Evolutionary conservation across 2,797 vertebrate species (phyloP), one percentile per base, ranked within the genome.

Genomic region (Nothura maculosa): DNA sequence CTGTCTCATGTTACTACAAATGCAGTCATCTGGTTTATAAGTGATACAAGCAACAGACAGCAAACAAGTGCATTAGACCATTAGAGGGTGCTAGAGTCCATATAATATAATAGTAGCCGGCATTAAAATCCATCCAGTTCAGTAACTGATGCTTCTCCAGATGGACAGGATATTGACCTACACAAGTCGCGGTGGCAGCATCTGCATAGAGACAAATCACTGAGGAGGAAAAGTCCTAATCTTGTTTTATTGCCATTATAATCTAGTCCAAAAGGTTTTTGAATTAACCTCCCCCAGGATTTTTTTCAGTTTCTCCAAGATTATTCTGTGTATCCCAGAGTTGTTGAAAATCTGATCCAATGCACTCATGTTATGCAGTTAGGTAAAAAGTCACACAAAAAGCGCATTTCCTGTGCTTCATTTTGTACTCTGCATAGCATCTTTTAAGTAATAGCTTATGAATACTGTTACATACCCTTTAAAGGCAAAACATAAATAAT

Each of bases 51-150:
- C 57, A 50, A 13, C 3, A 5, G 0, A 0, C 0, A 43, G 50
- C 3, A 75, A 87, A 87, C 8, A 7, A 58, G 57, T 0, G 48
- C 27, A 54, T 16, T 12, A 32, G 24, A 73, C 94, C 96, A 19
- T 92, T 52, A 96, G 96, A 90, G 95, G 96, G 95, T 58, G 91
- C 93, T 83, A 84, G 87, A 97, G 92, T 79, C 96, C 96, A 9
- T 72, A 14, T 27, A 88, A 9, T 72, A 14, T 27, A 88, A 97
- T 96, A 19, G 30, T 7, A 0, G 1, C 1, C 28, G 7, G 7
- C 67, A 10, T 1, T 3, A 28, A 1, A 5, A 22, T 28, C 58
- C 81, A 3, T 9, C 62, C 55, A 2, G 47, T 54, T 38, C 68
- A 5, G 5, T 16, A 48, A 63, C 43, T 54, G 57, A 2, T 52